These are phyloP conservation scores for Drosophila pseudoananassae DNA, from an alignment of 1,140 invertebrate genomes.

Conservation along the genomic window DNA sequence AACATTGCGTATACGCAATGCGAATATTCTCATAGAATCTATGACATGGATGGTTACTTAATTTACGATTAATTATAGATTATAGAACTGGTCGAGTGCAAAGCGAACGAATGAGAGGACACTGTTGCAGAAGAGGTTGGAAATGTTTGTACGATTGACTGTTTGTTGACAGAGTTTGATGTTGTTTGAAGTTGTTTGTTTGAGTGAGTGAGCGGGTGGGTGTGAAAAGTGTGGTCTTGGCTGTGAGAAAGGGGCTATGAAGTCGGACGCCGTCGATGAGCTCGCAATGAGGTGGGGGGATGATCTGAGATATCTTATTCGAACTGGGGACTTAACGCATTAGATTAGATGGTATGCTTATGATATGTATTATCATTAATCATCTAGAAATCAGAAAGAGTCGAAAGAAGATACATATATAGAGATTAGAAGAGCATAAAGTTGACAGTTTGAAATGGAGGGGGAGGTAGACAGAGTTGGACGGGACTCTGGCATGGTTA, in stretches of 20 bases:
- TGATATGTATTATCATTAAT: slow-evolving; percentile 82
- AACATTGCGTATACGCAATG: slow-evolving; percentile 55
- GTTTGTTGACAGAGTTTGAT: slow-evolving; percentile 53
- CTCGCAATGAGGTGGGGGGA: slow-evolving; percentile 59
- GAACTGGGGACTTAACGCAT: slow-evolving; percentile 57
- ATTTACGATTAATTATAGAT: slow-evolving; percentile 44
- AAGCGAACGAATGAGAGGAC: slow-evolving; percentile 49
- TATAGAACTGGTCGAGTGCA: slow-evolving; percentile 15
- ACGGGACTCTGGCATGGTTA: slow-evolving; percentile 33
- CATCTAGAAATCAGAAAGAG: slow-evolving; percentile 83
- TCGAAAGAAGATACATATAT: slow-evolving; percentile 76
- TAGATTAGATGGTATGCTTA: slow-evolving; percentile 64
- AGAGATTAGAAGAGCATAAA: slow-evolving; percentile 81
- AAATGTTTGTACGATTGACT: slow-evolving; percentile 60
- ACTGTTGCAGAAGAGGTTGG: slow-evolving; percentile 28
- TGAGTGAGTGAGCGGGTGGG: slow-evolving; percentile 14
- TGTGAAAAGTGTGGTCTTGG: slow-evolving; percentile 5
- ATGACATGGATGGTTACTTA: slow-evolving; percentile 22
- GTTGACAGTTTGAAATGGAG: slow-evolving; percentile 55
- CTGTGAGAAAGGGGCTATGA: slow-evolving; percentile 31
- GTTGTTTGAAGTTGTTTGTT: not conserved
- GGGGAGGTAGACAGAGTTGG: slow-evolving; percentile 4
- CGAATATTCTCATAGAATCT: slow-evolving; percentile 16
- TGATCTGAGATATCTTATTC: slow-evolving; percentile 46
- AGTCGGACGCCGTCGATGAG: slow-evolving; percentile 47